phyloP scores from a whole-genome alignment of 2,113 vertebrate genomes.

The Corythornis cristatus region DNA sequence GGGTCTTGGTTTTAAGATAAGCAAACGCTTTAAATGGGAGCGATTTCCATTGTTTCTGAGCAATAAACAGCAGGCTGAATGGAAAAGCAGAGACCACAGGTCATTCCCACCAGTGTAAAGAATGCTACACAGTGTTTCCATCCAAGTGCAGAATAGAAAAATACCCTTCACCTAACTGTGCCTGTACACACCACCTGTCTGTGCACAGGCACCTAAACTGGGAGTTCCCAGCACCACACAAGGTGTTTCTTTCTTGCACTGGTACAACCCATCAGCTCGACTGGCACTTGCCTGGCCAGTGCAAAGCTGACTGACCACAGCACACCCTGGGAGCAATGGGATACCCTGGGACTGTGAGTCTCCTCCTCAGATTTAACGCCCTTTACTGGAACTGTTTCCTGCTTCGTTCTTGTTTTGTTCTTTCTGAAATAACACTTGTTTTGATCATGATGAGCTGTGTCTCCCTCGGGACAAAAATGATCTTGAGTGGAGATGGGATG shows the following conservation, averaged over 20 bases:
- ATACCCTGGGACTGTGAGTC: not conserved
- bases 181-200: not conserved
- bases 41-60: conserved; percentile 42
- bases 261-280: not conserved
- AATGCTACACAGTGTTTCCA: not conserved
- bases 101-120: not conserved
- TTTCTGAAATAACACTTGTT: not conserved
- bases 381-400: not conserved
- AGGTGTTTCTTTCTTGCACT: not conserved
- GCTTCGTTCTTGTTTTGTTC: not conserved
- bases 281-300: not conserved
- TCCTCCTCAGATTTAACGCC: not conserved
- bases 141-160: not conserved
- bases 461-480: not conserved
- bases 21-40: conserved; percentile 8
- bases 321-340: not conserved
- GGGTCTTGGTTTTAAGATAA: conserved; percentile 40
- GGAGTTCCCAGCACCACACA: not conserved
- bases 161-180: not conserved
- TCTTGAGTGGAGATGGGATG: not conserved
- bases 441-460: accelerated
- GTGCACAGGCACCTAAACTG: not conserved
- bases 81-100: conserved; percentile 12
- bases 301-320: not conserved
- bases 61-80: conserved; percentile 26